Evolutionary conservation across 2,888 invertebrate genomes (phyloP), one percentile per base, ranked within the genome.

Genomic region (Lingula anatina): DNA sequence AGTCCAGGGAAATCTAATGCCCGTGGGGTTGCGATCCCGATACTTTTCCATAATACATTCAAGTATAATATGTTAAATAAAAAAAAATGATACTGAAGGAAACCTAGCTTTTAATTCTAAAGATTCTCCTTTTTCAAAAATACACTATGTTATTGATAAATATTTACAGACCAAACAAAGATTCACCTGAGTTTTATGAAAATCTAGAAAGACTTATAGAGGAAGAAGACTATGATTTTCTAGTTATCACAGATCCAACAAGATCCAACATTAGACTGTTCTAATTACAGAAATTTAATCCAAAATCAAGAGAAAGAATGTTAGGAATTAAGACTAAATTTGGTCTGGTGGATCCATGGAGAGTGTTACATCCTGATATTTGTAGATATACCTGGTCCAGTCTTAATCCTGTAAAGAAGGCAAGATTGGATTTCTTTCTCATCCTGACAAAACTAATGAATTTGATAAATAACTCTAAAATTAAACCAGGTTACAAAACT

Each of bases 151-250:
- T n/a, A n/a, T n/a, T n/a, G n/a, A n/a, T 52, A 25, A 42, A 24
- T 35, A 18, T 52, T 23, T 52, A 49, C 44, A 45, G 47, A 5
- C 46, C 49, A 9, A 49, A 43, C 39, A 15, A n/a, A n/a, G 47
- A 52, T 31, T 23, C 27, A 1, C 49, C 49, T 25, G 40, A 44
- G 7, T 51, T 51, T 26, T 44, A 37, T 26, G 23, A 37, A 24
- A 37, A 43, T 25, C 5, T 48, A 4, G 36, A 20, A 20, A 24
- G 20, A 5, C 37, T 26, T 18, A 12, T 38, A 20, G 31, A 49
- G 23, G 31, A 38, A 5, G 20, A 39, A 24, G 23, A 25, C n/a
- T 44, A 35, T 39, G 38, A 36, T 18, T 26, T 23, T 43, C n/a
- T 43, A 3, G 12, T 44, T 27, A 28, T 44, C 23, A 47, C 46